Evolutionary conservation across 2,888 invertebrate species (phyloP).

Genomic region (Ichneumoninae sp.): DNA sequence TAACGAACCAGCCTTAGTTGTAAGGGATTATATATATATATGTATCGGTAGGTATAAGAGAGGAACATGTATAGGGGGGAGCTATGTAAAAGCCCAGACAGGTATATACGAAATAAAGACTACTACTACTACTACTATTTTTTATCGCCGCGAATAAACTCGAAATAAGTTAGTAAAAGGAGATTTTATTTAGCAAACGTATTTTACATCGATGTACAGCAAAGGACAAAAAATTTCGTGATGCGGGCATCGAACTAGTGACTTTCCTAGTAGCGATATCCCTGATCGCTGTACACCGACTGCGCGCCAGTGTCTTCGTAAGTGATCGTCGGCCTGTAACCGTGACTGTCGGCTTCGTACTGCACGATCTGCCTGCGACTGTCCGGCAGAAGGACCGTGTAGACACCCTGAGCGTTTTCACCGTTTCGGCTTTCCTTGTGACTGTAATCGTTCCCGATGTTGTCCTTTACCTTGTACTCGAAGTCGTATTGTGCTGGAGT

Average conservation of each 20-base stretch:
- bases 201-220: neutral
- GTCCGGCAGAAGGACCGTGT: slow-evolving; percentile 82
- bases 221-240: neutral
- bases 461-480: slow-evolving; percentile 82
- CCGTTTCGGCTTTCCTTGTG: slow-evolving; percentile 83
- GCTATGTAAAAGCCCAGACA: too few relatives aligned
- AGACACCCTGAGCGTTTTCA: slow-evolving; percentile 82
- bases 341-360: slow-evolving; percentile 89
- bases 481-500: slow-evolving; percentile 81
- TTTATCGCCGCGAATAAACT: neutral
- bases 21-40: too few relatives aligned
- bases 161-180: slow-evolving; percentile 2
- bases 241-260: slow-evolving; percentile 2
- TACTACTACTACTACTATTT: neutral
- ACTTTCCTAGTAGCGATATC: slow-evolving; percentile 69
- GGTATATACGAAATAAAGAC: too few relatives aligned
- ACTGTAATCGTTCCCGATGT: slow-evolving; percentile 82
- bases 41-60: too few relatives aligned
- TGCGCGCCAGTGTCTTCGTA: slow-evolving; percentile 86
- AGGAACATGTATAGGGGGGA: too few relatives aligned
- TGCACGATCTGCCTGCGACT: slow-evolving; percentile 87
- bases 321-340: slow-evolving; percentile 88
- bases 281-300: slow-evolving; percentile 77
- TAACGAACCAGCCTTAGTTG: too few relatives aligned
- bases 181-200: slow-evolving; percentile 41